phyloP scores from a whole-genome alignment of 1,140 invertebrate genomes.

The Hydropsyche tenuis region DNA sequence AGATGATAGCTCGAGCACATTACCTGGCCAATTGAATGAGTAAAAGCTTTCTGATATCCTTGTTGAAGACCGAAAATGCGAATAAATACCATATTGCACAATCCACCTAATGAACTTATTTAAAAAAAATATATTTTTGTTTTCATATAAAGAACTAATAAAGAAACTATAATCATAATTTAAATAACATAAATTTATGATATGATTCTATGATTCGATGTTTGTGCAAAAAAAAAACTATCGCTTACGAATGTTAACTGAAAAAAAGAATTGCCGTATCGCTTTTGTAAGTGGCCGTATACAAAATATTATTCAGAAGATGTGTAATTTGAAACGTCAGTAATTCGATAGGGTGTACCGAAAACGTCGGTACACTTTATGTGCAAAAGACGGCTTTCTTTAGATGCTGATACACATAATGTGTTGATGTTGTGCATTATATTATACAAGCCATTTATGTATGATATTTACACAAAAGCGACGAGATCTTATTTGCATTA shows the following conservation, averaged over 20 bases:
- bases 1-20: constrained; percentile 27
- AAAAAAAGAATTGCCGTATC: constrained; percentile 5
- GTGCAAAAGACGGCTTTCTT: constrained; percentile 29
- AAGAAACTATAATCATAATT: too few species aligned
- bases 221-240: too few species aligned
- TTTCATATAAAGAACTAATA: too few species aligned
- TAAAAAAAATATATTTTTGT: too few species aligned
- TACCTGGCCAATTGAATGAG: constrained; percentile 39
- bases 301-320: constrained; percentile 11
- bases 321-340: constrained; percentile 33
- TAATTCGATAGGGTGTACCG: constrained; percentile 31
- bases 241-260: neutral
- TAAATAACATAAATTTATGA: too few species aligned
- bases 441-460: constrained; percentile 4
- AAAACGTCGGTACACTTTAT: constrained; percentile 36
- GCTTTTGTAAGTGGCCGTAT: neutral
- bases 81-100: too few species aligned
- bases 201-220: too few species aligned
- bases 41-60: constrained; percentile 29
- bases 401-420: constrained; percentile 11
- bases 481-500: neutral
- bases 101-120: too few species aligned
- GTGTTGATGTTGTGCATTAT: neutral
- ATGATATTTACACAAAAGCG: neutral
- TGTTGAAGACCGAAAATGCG: neutral